A percentile compares a stretch with the other conserved stretches of the same genome.
These are phyloP conservation scores for Pyrochroa serraticornis DNA, from an alignment of 2,888 invertebrate species.

Conservation along the genomic window DNA sequence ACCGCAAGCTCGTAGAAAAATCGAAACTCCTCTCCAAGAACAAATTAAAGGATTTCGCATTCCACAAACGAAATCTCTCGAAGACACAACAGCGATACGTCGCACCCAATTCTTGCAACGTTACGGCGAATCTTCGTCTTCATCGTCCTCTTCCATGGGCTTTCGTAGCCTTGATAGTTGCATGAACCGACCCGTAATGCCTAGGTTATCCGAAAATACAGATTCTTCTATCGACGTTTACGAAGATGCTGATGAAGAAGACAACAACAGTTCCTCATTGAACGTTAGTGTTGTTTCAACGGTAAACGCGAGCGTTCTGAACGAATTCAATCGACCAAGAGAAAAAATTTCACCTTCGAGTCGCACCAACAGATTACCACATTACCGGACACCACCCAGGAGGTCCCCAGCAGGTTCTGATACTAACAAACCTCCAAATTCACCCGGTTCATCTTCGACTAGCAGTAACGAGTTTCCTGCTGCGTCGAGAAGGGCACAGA, in stretches of 20 bases:
- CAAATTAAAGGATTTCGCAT: constrained; percentile 43
- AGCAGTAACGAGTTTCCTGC: constrained; percentile 50
- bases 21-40: constrained; percentile 36
- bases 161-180: constrained; percentile 69
- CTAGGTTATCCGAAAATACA: constrained; percentile 60
- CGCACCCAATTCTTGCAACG: constrained; percentile 65
- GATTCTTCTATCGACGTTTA: constrained; percentile 59
- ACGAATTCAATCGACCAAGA: constrained; percentile 36
- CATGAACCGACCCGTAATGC: constrained; percentile 56
- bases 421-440: constrained; percentile 46
- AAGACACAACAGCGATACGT: constrained; percentile 61
- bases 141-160: constrained; percentile 65
- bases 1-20: constrained; percentile 43
- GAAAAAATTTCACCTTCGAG: constrained; percentile 54
- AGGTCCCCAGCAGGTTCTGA: constrained; percentile 55
- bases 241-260: constrained; percentile 60
- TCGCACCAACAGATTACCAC: constrained; percentile 43
- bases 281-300: constrained; percentile 56
- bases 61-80: constrained; percentile 63
- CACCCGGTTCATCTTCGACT: constrained; percentile 50
- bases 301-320: constrained; percentile 49
- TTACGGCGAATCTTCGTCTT: constrained; percentile 62
- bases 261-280: constrained; percentile 60
- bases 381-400: constrained; percentile 46
- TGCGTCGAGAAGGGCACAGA: constrained; percentile 38